Percentiles rank a stretch among this genome's conserved stretches.
Conservation (phyloP, 2,797 vertebrate genomes). For the Amazona ochrocephala region DNA sequence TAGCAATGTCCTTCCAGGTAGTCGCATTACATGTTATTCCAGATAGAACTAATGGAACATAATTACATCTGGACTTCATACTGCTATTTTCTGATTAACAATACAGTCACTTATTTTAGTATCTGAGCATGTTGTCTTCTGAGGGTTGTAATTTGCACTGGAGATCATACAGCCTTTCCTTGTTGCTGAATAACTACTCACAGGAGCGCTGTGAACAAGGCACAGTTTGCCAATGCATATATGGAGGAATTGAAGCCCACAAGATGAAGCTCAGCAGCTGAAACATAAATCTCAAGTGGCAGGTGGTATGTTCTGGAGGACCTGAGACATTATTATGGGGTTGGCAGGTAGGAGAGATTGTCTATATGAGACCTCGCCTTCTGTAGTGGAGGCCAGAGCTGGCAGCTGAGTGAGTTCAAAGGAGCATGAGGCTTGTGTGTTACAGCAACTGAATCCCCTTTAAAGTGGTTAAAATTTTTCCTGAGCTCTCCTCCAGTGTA, state of each 20-base stretch:
- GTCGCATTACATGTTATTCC: not conserved
- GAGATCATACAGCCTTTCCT: not conserved
- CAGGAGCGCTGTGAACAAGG: not conserved
- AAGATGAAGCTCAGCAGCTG: not conserved
- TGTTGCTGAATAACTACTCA: not conserved
- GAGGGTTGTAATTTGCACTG: not conserved
- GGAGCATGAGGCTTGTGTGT: rapidly evolving
- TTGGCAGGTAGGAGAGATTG: not conserved
- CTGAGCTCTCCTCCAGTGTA: rapidly evolving
- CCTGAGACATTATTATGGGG: rapidly evolving
- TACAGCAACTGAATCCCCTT: not conserved
- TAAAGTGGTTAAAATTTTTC: not conserved
- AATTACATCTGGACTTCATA: not conserved
- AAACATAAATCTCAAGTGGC: not conserved
- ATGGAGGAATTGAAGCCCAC: not conserved
- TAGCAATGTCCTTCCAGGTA: not conserved
- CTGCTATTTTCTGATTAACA: not conserved
- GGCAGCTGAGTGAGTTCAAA: not conserved
- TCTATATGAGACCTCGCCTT: not conserved
- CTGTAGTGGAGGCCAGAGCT: not conserved
- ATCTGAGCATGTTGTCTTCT: not conserved
- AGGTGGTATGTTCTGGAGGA: not conserved
- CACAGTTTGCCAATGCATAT: not conserved
- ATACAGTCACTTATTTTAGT: not conserved
- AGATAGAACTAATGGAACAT: not conserved